These are phyloP conservation scores for Drosophila repletoides DNA, from an alignment of 1,140 invertebrate genomes.

Conservation along the genomic window DNA sequence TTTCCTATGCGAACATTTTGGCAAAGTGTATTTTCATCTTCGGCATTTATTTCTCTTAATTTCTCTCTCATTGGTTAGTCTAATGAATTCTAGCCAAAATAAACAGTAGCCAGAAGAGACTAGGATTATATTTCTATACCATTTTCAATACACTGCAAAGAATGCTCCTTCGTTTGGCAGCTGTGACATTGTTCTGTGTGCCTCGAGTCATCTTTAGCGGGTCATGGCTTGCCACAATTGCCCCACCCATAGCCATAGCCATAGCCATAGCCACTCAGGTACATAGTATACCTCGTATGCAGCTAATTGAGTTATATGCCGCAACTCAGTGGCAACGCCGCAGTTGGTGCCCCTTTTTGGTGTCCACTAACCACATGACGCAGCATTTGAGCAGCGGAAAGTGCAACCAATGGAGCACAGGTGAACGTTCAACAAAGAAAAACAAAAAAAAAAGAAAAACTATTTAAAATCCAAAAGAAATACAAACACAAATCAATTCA, in stretches of 20 bases:
- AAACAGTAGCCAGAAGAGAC: no score
- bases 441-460: constrained; percentile 22
- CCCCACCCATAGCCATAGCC: background rate
- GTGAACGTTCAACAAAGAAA: constrained; percentile 18
- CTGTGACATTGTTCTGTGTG: constrained; percentile 10
- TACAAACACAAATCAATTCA: constrained; percentile 60
- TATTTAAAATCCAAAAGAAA: constrained; percentile 54
- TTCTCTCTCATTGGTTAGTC: no score
- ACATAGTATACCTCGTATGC: constrained; percentile 7
- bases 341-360: constrained; percentile 8
- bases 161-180: background rate
- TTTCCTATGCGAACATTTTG: no score
- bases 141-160: background rate
- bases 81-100: background rate
- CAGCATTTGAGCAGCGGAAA: constrained; percentile 41
- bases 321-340: constrained; percentile 24
- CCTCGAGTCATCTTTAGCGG: background rate
- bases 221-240: background rate
- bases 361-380: constrained; percentile 45
- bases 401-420: constrained; percentile 41
- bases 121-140: no score
- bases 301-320: constrained; percentile 72
- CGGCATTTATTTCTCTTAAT: no score
- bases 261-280: background rate
- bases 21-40: no score